Percentiles rank a stretch among this genome's conserved stretches.
These are phyloP conservation scores for Varanus salvator DNA, from an alignment of 2,113 vertebrate genomes.

Conservation along the genomic window DNA sequence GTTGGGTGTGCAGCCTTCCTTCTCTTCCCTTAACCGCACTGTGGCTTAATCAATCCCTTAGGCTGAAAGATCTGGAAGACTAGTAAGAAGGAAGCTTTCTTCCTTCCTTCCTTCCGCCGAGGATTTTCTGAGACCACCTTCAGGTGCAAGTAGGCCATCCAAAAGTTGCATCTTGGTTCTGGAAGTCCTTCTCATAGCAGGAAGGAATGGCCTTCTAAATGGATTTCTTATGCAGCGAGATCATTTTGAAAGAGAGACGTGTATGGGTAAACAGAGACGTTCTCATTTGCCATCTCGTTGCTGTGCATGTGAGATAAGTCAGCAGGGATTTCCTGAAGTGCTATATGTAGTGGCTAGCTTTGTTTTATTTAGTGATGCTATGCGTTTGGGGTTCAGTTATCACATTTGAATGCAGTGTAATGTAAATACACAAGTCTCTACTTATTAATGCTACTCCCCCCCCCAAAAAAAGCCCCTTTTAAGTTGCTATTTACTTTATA, in stretches of 20 bases:
- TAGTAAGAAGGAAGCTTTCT: neutral
- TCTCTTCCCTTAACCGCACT: neutral
- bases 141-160: neutral
- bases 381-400: no score
- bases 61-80: neutral
- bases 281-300: no score
- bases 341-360: neutral
- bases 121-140: neutral
- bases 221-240: neutral
- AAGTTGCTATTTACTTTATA: neutral
- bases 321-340: neutral
- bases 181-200: no score
- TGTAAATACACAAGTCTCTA: neutral
- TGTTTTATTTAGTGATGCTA: neutral
- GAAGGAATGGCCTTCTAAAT: neutral
- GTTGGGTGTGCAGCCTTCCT: neutral
- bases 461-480: neutral
- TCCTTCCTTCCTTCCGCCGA: accelerated
- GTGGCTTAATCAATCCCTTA: neutral
- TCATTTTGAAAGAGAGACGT: neutral
- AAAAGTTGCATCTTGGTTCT: neutral
- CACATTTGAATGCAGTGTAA: neutral
- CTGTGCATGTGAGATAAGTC: neutral
- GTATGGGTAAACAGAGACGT: neutral
- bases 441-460: neutral